Conservation (phyloP, 2,888 invertebrate genomes). For the Spodoptera exigua region DNA sequence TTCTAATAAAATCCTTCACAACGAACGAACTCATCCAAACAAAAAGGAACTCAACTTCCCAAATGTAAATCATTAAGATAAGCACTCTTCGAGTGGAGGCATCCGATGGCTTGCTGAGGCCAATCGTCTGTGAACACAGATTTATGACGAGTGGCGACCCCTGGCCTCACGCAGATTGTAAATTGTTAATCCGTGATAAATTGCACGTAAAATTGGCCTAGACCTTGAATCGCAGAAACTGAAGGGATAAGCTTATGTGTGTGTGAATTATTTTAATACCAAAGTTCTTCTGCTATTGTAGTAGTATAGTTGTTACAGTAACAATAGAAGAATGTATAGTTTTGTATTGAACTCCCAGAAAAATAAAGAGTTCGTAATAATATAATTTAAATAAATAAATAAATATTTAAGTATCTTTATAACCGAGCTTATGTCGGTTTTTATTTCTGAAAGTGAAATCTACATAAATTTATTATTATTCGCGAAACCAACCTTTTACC, state of each 20-base stretch:
- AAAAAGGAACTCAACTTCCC: constrained; percentile 28
- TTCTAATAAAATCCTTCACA: neutral
- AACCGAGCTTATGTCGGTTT: no score
- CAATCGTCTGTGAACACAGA: constrained; percentile 50
- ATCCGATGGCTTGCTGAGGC: constrained; percentile 28
- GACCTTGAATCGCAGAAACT: constrained; percentile 26
- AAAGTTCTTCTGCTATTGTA: no score
- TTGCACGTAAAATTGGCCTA: constrained; percentile 54
- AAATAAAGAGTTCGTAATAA: no score
- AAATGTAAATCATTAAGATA: constrained; percentile 55
- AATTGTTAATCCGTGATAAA: constrained; percentile 60
- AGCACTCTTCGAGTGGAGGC: constrained; percentile 31
- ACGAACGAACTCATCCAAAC: neutral
- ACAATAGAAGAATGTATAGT: no score
- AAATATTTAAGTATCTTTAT: no score
- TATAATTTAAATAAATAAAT: no score
- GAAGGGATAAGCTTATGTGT: constrained; percentile 18
- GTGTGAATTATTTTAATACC: neutral
- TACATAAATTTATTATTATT: no score
- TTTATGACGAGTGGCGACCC: constrained; percentile 55
- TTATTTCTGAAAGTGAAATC: no score
- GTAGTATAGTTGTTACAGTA: no score
- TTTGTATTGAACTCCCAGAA: no score
- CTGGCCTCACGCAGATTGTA: constrained; percentile 54
- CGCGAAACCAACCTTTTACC: no score